These are phyloP conservation scores for Idaea biselata DNA, from an alignment of 2,888 invertebrate genomes.

Conservation along the genomic window DNA sequence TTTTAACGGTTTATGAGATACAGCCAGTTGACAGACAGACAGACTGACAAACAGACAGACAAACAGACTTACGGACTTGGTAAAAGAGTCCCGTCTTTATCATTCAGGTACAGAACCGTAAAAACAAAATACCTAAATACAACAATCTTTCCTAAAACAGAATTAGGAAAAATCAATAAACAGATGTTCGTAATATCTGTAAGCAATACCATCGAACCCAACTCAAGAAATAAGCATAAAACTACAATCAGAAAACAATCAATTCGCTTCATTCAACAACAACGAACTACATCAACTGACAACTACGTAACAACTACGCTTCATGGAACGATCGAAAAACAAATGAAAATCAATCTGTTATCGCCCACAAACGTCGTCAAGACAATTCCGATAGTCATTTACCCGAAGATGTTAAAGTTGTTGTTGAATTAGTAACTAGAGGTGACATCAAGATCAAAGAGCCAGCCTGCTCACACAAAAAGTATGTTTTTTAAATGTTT, in stretches of 20 bases:
- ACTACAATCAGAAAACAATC: constrained; percentile 1
- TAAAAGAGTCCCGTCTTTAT: too few species aligned
- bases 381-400: constrained; percentile 53
- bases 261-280: constrained; percentile 1
- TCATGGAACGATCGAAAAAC: constrained; percentile 23
- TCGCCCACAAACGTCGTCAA: constrained; percentile 43
- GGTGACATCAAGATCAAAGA: constrained; percentile 18
- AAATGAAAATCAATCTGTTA: constrained; percentile 48
- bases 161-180: neutral
- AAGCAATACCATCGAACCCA: neutral
- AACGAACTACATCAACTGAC: constrained; percentile 1
- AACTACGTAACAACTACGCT: neutral
- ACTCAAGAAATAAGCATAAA: neutral
- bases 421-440: neutral
- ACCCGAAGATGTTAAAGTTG: constrained; percentile 5
- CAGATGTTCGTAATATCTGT: neutral
- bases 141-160: neutral
- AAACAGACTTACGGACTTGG: too few species aligned
- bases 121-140: neutral
- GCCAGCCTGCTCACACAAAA: too few species aligned
- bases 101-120: too few species aligned
- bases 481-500: too few species aligned
- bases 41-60: too few species aligned
- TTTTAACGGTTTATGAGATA: too few species aligned
- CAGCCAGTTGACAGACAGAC: too few species aligned